phyloP scores from a whole-genome alignment of 2,113 vertebrate genomes.

The Hemibagrus wyckioides region DNA sequence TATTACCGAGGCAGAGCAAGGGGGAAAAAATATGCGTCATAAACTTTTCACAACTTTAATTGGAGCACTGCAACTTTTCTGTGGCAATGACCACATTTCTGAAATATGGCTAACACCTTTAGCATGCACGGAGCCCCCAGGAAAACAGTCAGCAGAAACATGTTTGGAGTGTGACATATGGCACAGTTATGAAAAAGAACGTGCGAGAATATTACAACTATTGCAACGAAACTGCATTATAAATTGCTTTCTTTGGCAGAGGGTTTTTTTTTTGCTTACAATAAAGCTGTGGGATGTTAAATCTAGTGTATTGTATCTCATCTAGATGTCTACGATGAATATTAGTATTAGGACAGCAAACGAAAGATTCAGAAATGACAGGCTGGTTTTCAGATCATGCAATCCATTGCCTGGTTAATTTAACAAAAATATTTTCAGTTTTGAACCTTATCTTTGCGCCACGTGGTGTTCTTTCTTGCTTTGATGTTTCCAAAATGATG shows the following conservation, averaged over 20 bases:
- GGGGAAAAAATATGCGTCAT: slow-evolving; percentile 25
- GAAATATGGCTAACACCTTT: slow-evolving; percentile 38
- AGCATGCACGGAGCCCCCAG: neutral
- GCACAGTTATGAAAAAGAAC: neutral
- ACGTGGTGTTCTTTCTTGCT: neutral
- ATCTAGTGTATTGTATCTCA: neutral
- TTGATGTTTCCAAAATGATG: too few species aligned
- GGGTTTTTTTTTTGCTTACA: neutral
- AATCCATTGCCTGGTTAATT: neutral
- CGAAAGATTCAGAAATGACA: neutral
- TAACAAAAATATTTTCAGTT: neutral
- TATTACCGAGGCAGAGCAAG: slow-evolving; percentile 2
- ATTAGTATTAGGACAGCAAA: neutral
- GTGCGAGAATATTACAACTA: neutral
- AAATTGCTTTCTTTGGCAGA: neutral
- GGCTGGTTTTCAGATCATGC: neutral
- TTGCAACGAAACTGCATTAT: neutral
- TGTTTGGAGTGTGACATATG: neutral
- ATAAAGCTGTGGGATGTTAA: neutral
- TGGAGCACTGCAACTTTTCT: neutral
- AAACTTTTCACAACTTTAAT: neutral
- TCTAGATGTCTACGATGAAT: neutral
- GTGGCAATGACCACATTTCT: neutral
- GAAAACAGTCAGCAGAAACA: slow-evolving; percentile 37
- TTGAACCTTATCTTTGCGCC: neutral